These are phyloP conservation scores for Nebria brevicollis DNA, from an alignment of 2,888 invertebrate genomes.

Conservation along the genomic window DNA sequence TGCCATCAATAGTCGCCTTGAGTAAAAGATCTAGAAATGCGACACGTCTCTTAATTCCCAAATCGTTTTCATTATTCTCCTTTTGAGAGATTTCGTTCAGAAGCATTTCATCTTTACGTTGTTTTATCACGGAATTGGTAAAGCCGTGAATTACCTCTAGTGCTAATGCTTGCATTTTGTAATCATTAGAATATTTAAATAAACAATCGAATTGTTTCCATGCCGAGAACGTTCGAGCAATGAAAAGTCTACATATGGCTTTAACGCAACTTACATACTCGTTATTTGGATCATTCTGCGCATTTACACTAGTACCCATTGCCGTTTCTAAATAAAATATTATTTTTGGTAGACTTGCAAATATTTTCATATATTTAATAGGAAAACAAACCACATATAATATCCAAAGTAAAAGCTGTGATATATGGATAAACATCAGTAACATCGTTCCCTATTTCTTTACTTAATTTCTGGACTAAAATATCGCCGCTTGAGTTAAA, in stretches of 20 bases:
- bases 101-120: constrained; percentile 60
- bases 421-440: constrained; percentile 73
- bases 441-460: constrained; percentile 59
- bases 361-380: no score
- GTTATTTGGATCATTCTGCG: constrained; percentile 74
- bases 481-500: constrained; percentile 73
- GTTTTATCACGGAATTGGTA: constrained; percentile 67
- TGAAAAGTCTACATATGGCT: constrained; percentile 59
- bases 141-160: constrained; percentile 65
- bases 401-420: constrained; percentile 69
- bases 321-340: constrained; percentile 85
- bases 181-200: constrained; percentile 68
- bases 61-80: no score
- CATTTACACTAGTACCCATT: no score
- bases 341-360: no score
- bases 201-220: constrained; percentile 65
- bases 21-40: no score
- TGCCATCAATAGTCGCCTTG: no score
- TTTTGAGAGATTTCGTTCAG: constrained; percentile 7
- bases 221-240: constrained; percentile 56
- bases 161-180: constrained; percentile 66
- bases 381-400: constrained; percentile 75
- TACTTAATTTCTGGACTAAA: constrained; percentile 67
- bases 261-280: constrained; percentile 79
- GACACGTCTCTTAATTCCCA: no score